phyloP scores from a whole-genome alignment of 2,113 vertebrate species.

The Hydropotes inermis region DNA sequence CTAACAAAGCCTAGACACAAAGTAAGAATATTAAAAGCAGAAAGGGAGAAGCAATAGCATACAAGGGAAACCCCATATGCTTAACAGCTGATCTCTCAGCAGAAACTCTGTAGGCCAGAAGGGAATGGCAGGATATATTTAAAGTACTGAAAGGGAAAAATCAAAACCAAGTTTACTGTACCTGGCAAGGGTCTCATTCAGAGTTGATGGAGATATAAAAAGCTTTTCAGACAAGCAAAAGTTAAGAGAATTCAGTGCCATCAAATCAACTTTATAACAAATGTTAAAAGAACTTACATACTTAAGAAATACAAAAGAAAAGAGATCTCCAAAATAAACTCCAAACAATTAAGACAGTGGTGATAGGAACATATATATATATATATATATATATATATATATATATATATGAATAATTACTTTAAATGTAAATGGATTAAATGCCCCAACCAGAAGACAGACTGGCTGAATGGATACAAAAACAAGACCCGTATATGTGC shows the following conservation, averaged over 20 bases:
- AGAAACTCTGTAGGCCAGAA: neutral
- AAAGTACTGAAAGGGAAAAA: neutral
- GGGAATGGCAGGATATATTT: neutral
- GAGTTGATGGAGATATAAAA: neutral
- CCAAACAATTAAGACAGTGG: neutral
- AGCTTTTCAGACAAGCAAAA: neutral
- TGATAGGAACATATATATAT: neutral
- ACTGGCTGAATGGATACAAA: neutral
- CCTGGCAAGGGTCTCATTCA: neutral
- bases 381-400: too few relatives aligned
- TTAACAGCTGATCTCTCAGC: neutral
- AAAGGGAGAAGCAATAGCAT: neutral
- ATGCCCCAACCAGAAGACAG: neutral
- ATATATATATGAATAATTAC: neutral
- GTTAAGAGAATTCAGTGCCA: neutral
- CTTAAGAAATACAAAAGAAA: neutral
- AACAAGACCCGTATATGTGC: neutral
- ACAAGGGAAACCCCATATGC: neutral
- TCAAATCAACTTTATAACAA: neutral
- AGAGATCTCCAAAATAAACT: neutral
- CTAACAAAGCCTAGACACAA: neutral
- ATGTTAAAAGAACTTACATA: neutral
- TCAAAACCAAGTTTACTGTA: neutral
- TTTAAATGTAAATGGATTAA: neutral
- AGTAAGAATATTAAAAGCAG: neutral